A percentile compares a stretch with the other conserved stretches of the same genome.
phyloP scores from a whole-genome alignment of 1,140 invertebrate genomes.

The Thaumetopoea pityocampa region DNA sequence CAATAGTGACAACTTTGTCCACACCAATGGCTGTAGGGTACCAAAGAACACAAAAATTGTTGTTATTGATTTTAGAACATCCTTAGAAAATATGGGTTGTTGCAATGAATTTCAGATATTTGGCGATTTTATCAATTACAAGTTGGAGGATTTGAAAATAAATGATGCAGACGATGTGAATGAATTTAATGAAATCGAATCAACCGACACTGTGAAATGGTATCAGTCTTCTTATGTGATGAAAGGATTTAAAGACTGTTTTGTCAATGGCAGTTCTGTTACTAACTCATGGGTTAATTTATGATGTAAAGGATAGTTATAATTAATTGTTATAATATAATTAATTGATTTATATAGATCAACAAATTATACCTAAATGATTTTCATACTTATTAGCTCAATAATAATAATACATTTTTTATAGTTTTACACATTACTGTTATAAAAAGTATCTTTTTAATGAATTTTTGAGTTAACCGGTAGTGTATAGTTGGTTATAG shows the following conservation, averaged over 20 bases:
- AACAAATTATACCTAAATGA: too few relatives aligned
- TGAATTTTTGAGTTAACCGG: too few relatives aligned
- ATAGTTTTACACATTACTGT: too few relatives aligned
- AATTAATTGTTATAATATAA: too few relatives aligned
- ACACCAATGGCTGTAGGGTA: conserved; percentile 44
- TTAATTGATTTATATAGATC: too few relatives aligned
- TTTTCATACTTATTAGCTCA: too few relatives aligned
- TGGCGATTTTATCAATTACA: conserved; percentile 37
- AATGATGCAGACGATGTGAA: conserved; percentile 17
- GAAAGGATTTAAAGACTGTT: conserved; percentile 67
- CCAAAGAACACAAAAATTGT: conserved; percentile 49
- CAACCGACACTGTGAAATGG: conserved; percentile 44
- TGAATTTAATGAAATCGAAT: conserved; percentile 51
- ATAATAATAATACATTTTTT: too few relatives aligned
- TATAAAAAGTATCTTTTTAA: too few relatives aligned
- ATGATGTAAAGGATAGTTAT: conserved; percentile 27
- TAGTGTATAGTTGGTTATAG: too few relatives aligned
- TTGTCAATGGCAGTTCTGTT: conserved; percentile 56
- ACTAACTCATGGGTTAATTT: conserved; percentile 50
- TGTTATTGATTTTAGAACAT: conserved; percentile 46
- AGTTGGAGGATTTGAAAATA: conserved; percentile 30
- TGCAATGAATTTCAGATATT: conserved; percentile 59
- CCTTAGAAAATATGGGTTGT: conserved; percentile 37
- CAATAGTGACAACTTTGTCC: conserved; percentile 45
- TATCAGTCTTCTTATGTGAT: conserved; percentile 62